Base-by-base conservation (phyloP, 2,888 invertebrate species). In the Agonopterix arenella region DNA sequence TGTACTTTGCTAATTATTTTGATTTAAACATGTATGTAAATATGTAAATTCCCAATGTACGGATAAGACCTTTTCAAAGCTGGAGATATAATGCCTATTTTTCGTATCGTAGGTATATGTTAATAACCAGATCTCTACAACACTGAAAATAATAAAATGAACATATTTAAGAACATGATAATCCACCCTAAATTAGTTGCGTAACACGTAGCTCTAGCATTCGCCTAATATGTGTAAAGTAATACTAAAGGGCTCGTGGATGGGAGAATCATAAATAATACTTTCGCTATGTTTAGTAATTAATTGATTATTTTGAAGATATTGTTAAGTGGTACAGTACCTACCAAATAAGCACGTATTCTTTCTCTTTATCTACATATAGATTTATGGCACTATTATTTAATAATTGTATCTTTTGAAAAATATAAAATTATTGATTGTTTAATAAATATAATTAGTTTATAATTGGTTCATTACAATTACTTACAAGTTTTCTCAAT, bases 41-140 rank as follows among this genome's bases (percentile, higher is more conserved):
- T 75, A 76, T 74, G 65, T 72, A 69, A 64, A 68, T 69, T 68
- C 61, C 55, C 58, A 61, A 57, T 62, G 59, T 57, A 55, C 59
- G 52, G 56, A 51, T 69, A 66, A 59, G 61, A 57, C 60, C 54
- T 64, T 55, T 54, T 49, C 51, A 57, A 60, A 61, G 52, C 59
- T 60, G 53, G 55, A 62, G 55, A 61, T 58, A 57, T 54, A 55
- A 48, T 48, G 53, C 53, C 52, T 54, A 52, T 55, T 47, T 56
- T 28, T 5, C 28, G 28, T 56, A 51, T 54, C 46, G 51, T 60
- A 52, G 44, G n/a, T 45, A 43, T 37, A 45, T 45, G 37, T 10
- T 40, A 40, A 48, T 47, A 52, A 52, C 47, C 50, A 46, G 43
- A 43, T 48, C 41, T 38, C 18, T 53, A 52, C 45, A 37, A 52